Evolutionary conservation across 2,113 vertebrate species (phyloP).

Genomic region (Chaetops frenatus): DNA sequence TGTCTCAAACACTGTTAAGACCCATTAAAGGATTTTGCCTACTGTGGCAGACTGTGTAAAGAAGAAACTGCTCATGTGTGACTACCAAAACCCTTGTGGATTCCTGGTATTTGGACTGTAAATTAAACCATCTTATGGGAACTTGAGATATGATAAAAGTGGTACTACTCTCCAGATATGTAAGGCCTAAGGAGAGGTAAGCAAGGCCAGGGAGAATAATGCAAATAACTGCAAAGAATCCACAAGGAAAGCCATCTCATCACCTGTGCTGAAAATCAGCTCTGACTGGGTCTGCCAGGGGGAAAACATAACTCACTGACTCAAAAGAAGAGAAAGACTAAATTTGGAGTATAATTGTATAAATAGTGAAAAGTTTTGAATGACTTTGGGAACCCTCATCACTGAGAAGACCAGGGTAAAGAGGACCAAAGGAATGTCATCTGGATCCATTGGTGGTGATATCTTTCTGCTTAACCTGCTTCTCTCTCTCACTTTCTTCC

Average conservation of each 20-base stretch:
- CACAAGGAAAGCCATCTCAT: neutral
- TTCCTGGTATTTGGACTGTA: neutral
- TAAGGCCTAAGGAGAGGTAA: neutral
- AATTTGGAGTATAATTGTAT: neutral
- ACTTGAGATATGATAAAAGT: neutral
- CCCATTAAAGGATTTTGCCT: neutral
- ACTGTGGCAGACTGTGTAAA: neutral
- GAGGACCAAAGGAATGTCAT: neutral
- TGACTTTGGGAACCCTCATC: neutral
- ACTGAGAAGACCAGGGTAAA: neutral
- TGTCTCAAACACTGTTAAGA: neutral
- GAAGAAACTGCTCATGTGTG: neutral
- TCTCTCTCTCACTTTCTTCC: neutral
- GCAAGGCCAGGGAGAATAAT: neutral
- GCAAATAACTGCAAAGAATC: neutral
- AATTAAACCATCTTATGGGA: neutral
- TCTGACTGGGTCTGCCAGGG: neutral
- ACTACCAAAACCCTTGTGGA: neutral
- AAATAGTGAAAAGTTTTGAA: neutral
- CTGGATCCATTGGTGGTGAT: accelerated
- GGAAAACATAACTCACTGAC: too few species aligned
- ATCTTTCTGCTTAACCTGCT: neutral
- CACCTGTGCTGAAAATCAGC: neutral
- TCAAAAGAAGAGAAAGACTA: neutral
- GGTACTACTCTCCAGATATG: too few species aligned